Percentiles rank a stretch among this genome's conserved stretches.
These are phyloP conservation scores for Xiphophorus birchmanni DNA, from an alignment of 2,797 vertebrate species.

Conservation along the genomic window DNA sequence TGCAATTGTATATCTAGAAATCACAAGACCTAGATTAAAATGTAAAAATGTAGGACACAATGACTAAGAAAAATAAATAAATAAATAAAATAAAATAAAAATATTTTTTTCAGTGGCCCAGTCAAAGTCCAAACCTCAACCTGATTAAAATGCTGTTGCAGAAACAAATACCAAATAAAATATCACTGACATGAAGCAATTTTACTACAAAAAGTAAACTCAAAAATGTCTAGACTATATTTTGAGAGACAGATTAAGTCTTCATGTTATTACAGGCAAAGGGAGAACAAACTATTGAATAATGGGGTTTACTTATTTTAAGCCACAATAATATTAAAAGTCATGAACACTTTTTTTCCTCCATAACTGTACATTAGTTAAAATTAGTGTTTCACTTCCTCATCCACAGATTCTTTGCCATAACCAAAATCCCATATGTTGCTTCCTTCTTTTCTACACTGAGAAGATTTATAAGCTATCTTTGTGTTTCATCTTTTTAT, in stretches of 20 bases:
- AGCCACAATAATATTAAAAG: not conserved
- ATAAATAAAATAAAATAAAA: not conserved
- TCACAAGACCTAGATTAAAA: not conserved
- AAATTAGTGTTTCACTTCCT: constrained; percentile 9
- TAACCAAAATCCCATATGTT: constrained; percentile 28
- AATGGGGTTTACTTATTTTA: not conserved
- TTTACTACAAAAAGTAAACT: not conserved
- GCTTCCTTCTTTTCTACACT: constrained; percentile 35
- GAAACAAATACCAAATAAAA: not conserved
- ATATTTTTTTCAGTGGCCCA: not conserved
- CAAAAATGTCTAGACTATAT: not conserved
- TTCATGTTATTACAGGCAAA: not conserved
- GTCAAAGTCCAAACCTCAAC: not conserved
- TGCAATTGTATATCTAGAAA: not conserved
- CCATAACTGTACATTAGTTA: constrained; percentile 7
- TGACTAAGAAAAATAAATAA: not conserved
- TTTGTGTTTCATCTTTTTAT: constrained; percentile 74
- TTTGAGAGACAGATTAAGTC: not conserved
- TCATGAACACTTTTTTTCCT: not conserved
- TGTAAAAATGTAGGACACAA: not conserved
- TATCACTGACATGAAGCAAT: not conserved
- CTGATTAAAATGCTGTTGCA: not conserved
- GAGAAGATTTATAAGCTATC: constrained; percentile 75
- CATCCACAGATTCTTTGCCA: constrained; percentile 19
- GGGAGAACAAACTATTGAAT: not conserved